Percentiles rank a stretch among this genome's conserved stretches.
These are phyloP conservation scores for Lucifuga dentata DNA, from an alignment of 2,113 vertebrate species.

Conservation along the genomic window DNA sequence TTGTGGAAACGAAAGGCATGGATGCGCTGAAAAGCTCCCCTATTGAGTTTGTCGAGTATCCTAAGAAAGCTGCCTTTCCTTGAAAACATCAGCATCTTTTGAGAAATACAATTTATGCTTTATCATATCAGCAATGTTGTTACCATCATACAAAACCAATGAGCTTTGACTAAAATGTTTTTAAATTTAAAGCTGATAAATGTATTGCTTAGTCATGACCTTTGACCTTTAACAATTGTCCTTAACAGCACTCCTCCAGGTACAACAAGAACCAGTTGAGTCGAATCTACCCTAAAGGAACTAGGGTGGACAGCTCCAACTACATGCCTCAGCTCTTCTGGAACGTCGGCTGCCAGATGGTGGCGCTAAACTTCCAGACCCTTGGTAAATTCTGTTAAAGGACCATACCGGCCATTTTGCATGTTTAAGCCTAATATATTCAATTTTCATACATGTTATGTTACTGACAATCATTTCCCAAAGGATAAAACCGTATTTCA, in stretches of 20 bases:
- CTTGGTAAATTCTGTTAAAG: constrained; percentile 81
- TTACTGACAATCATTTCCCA: no score
- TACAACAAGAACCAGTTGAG: constrained; percentile 95
- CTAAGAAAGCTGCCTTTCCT: constrained; percentile 40
- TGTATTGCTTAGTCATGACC: no score
- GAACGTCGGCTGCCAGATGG: constrained; percentile 94
- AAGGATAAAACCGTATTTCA: no score
- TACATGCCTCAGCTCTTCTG: constrained; percentile 95
- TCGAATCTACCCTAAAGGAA: constrained; percentile 94
- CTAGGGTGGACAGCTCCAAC: constrained; percentile 93
- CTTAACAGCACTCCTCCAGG: constrained; percentile 72
- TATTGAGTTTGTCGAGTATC: constrained; percentile 93
- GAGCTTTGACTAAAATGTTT: no score
- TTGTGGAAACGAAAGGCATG: constrained; percentile 93
- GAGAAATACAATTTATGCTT: neutral
- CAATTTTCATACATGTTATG: no score
- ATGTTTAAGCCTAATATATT: no score
- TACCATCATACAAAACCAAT: no score
- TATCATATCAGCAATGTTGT: no score
- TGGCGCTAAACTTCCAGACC: constrained; percentile 93
- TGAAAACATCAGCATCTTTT: neutral
- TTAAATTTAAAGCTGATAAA: no score
- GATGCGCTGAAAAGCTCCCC: constrained; percentile 89
- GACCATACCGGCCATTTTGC: no score
- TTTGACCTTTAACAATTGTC: neutral